phyloP scores from a whole-genome alignment of 2,113 vertebrate genomes.

The Hippolais icterina region DNA sequence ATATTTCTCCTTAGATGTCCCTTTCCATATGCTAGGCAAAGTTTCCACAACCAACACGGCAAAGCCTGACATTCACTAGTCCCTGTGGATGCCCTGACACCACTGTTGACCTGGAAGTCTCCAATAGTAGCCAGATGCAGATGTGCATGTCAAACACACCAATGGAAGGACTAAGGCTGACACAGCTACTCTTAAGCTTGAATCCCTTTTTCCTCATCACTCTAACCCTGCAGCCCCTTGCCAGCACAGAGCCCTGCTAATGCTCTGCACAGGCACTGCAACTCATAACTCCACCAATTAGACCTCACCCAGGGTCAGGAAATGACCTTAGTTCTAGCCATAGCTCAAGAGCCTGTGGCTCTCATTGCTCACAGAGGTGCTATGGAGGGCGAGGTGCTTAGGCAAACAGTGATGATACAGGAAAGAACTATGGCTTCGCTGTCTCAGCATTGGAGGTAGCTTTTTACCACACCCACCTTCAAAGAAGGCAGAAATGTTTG shows the following conservation, averaged over 20 bases:
- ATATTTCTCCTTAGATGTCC: not conserved
- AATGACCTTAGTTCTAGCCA: not conserved
- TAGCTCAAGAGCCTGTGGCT: not conserved
- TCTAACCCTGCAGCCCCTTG: not conserved
- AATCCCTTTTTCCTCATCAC: not conserved
- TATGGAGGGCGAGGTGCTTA: not conserved
- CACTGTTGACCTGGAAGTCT: not conserved
- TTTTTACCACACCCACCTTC: not conserved
- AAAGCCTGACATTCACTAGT: not conserved
- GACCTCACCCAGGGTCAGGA: not conserved
- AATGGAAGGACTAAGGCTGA: not conserved
- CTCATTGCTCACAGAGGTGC: not conserved
- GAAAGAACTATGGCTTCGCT: not conserved
- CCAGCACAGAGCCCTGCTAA: not conserved
- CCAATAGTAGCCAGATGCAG: not conserved
- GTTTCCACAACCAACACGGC: not conserved
- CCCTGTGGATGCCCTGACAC: not conserved
- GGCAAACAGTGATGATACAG: not conserved
- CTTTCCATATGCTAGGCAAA: not conserved
- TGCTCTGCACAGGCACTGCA: not conserved
- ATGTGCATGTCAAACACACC: not conserved
- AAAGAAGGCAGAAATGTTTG: not conserved
- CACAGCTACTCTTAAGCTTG: not conserved
- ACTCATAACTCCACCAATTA: not conserved
- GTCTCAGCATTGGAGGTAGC: conserved; percentile 23